Evolutionary conservation across 2,797 vertebrate species (phyloP).

Genomic region (Pantherophis alleghaniensis): DNA sequence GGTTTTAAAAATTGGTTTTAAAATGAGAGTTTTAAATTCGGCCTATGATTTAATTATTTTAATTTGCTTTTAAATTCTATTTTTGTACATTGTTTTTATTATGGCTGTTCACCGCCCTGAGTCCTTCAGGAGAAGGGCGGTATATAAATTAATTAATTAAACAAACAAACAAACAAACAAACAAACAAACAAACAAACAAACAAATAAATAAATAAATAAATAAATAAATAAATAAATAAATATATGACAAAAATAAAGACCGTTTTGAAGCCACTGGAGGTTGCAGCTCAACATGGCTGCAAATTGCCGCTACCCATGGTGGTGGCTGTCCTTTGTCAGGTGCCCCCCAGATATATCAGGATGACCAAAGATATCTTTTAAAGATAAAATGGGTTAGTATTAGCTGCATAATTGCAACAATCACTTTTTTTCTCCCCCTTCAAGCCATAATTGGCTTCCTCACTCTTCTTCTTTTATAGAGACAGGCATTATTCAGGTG

Average conservation of each 20-base stretch:
- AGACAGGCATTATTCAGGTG: background rate
- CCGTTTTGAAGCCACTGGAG: background rate
- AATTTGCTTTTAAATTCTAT: too few species aligned
- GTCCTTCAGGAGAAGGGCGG: too few species aligned
- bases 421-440: fast-evolving
- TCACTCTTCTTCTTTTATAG: background rate
- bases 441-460: background rate
- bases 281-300: background rate
- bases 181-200: too few species aligned
- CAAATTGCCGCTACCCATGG: background rate
- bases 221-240: too few species aligned
- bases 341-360: background rate
- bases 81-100: too few species aligned
- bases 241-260: background rate
- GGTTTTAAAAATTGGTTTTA: too few species aligned
- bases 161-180: too few species aligned
- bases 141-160: too few species aligned
- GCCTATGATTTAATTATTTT: too few species aligned
- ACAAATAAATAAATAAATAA: too few species aligned
- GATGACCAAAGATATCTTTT: background rate
- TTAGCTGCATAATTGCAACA: background rate
- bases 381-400: background rate
- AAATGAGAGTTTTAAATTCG: too few species aligned
- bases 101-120: too few species aligned
- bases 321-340: background rate